Base-by-base conservation (phyloP, 2,113 vertebrate genomes). In the Oostethus manadensis region DNA sequence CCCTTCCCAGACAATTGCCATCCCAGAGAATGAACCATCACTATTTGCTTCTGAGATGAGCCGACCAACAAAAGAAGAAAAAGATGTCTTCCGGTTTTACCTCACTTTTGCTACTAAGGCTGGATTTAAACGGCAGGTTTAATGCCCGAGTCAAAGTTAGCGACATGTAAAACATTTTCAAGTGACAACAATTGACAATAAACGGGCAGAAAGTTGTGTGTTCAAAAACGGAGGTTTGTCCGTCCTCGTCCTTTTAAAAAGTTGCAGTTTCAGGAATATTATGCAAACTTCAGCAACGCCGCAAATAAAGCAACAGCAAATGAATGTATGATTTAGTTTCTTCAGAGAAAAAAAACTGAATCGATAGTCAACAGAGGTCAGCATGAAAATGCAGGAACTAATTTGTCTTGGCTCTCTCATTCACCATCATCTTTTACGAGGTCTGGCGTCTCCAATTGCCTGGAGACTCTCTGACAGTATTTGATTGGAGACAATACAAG, bases 401-500 rank as follows among this genome's bases (percentile, higher is more conserved):
- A 8, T 55, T 54, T 54, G 18, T 15, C 29, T 40, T 21, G 33
- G 21, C 53, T 21, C 38, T 68, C 71, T 68, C 68, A 46, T 58
- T 63, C 49, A 64, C 29, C 51, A 3, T 65, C 54, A 40, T 78
- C 21, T 20, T 58, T 74, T 63, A 80, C 75, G 47, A 73, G 73
- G 61, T 66, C 76, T 74, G 82, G 79, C 76, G 74, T 64, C 55
- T 60, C 57, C 14, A 50, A 40, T 71, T 13, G 76, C 80, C 76
- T 21, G 26, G 72, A 81, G 76, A 81, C 62, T 49, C 62, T 75
- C 64, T 71, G 59, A 58, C 66, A 70, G 53, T 38, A 71, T 74
- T 63, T 66, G 71, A 77, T 56, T 64, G 64, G 64, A 83, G 74
- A 73, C 66, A 54, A 59, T 60, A 58, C 46, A 29, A 79, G 74